These are phyloP conservation scores for Torymus texanus DNA, from an alignment of 2,888 invertebrate genomes.

Conservation along the genomic window DNA sequence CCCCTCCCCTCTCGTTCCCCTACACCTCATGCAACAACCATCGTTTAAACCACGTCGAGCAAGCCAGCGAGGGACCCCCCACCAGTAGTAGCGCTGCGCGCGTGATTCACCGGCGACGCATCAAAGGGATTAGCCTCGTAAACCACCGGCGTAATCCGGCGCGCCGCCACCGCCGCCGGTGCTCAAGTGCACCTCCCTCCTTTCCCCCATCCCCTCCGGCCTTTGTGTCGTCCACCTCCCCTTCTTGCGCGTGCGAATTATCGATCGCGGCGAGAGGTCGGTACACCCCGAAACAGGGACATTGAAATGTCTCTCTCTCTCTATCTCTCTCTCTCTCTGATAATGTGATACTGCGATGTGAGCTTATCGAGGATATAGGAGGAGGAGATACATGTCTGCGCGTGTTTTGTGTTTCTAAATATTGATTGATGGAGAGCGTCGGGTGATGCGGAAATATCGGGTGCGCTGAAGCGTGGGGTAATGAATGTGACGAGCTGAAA, in stretches of 20 bases:
- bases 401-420: constrained; percentile 28
- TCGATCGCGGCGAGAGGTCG: constrained; percentile 59
- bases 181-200: constrained; percentile 28
- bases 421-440: neutral
- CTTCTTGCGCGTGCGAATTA: constrained; percentile 42
- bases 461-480: too few species aligned
- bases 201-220: constrained; percentile 1
- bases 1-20: too few species aligned
- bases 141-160: constrained; percentile 60
- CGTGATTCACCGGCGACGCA: constrained; percentile 61
- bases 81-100: constrained; percentile 48
- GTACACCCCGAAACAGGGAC: constrained; percentile 24
- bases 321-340: neutral
- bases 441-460: constrained; percentile 25
- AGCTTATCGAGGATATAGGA: too few species aligned
- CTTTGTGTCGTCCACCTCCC: constrained; percentile 19
- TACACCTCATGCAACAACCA: too few species aligned
- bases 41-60: too few species aligned
- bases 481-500: too few species aligned
- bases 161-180: constrained; percentile 5
- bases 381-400: neutral
- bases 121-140: constrained; percentile 62
- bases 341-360: constrained; percentile 14
- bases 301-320: constrained; percentile 19
- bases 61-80: too few species aligned